These are phyloP conservation scores for Drosophila gaucha DNA, from an alignment of 2,888 invertebrate species.

Conservation along the genomic window DNA sequence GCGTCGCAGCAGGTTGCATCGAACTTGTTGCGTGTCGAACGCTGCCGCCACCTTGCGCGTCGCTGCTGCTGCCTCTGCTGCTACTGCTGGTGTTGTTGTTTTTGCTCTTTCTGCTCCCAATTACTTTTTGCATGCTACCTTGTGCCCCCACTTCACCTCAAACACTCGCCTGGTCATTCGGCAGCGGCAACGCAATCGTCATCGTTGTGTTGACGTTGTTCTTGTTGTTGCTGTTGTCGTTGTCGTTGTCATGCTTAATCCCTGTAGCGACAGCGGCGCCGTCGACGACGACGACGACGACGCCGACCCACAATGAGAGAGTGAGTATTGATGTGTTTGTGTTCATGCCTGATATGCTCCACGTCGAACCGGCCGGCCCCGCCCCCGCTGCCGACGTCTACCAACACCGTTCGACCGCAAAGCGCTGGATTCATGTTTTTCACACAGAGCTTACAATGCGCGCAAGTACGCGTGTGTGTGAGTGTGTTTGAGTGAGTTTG, in stretches of 20 bases:
- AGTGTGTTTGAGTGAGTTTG: slow-evolving; percentile 9
- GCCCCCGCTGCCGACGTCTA: slow-evolving; percentile 12
- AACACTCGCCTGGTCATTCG: slow-evolving; percentile 65
- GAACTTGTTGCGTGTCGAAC: slow-evolving; percentile 74
- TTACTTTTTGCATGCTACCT: slow-evolving; percentile 81
- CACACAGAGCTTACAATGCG: slow-evolving; percentile 78
- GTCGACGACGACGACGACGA: slow-evolving; percentile 53
- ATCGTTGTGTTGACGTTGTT: slow-evolving; percentile 71
- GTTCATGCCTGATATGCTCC: slow-evolving; percentile 61
- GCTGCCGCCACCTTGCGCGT: slow-evolving; percentile 74
- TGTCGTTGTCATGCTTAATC: slow-evolving; percentile 69
- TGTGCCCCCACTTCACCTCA: slow-evolving; percentile 78
- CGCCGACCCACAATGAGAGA: slow-evolving; percentile 61
- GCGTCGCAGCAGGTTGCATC: slow-evolving; percentile 60
- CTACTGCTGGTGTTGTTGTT: slow-evolving; percentile 40
- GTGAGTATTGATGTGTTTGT: slow-evolving; percentile 46
- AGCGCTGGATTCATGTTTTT: slow-evolving; percentile 81
- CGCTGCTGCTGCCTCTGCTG: slow-evolving; percentile 21
- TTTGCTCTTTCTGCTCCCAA: slow-evolving; percentile 80
- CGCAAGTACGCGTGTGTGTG: slow-evolving; percentile 21
- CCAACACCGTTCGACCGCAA: slow-evolving; percentile 68
- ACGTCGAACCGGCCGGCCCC: slow-evolving; percentile 30
- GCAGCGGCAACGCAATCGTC: slow-evolving; percentile 68
- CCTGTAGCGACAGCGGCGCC: slow-evolving; percentile 57
- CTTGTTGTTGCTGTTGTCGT: slow-evolving; percentile 25